phyloP scores from a whole-genome alignment of 2,113 vertebrate genomes.

The Mastomys coucha region DNA sequence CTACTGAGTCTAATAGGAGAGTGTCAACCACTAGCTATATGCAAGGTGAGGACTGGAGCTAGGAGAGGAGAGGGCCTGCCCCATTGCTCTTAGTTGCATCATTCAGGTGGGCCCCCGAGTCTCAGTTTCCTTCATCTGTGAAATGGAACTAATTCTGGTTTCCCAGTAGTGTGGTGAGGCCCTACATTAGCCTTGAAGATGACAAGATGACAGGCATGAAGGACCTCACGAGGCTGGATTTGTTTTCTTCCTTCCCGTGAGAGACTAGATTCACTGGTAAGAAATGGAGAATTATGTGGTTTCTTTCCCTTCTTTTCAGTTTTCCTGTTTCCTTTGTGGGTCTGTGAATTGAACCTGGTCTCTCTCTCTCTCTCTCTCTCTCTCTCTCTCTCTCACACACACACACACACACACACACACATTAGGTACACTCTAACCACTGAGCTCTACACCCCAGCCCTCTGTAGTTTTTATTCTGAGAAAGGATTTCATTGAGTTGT shows the following conservation, averaged over 20 bases:
- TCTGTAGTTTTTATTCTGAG: neutral
- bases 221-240: neutral
- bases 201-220: neutral
- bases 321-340: neutral
- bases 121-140: constrained; percentile 24
- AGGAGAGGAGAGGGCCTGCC: neutral
- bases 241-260: neutral
- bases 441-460: neutral
- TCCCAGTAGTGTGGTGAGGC: neutral
- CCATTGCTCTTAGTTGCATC: neutral
- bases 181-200: neutral
- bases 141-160: neutral
- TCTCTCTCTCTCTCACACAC: no score
- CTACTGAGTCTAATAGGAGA: neutral
- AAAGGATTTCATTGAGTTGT: neutral
- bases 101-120: neutral
- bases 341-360: no score
- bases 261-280: neutral
- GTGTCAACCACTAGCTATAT: neutral
- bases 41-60: neutral
- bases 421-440: neutral
- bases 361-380: neutral
- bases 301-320: neutral
- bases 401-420: neutral
- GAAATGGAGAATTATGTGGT: neutral